These are phyloP conservation scores for Latrodectus elegans DNA, from an alignment of 2,888 invertebrate genomes.

Conservation along the genomic window DNA sequence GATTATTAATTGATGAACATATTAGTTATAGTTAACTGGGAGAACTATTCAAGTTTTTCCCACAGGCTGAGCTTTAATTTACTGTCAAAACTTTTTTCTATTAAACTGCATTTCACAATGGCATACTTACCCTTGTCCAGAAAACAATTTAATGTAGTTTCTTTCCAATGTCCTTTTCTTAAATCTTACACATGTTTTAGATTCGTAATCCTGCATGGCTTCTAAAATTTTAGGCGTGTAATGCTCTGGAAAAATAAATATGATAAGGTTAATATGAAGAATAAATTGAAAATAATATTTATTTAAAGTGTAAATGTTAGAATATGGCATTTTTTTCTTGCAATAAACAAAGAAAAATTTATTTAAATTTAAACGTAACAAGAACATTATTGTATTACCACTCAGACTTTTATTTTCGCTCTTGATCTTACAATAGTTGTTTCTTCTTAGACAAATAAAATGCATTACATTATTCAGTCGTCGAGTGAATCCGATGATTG, in stretches of 20 bases:
- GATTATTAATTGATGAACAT: no score
- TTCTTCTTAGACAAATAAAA: no score
- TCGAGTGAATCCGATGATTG: no score
- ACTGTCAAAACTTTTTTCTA: neutral
- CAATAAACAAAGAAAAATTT: neutral
- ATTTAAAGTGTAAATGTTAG: no score
- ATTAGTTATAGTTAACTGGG: no score
- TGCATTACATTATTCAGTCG: no score
- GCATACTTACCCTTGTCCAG: constrained; percentile 51
- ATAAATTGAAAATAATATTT: neutral
- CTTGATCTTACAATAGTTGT: no score
- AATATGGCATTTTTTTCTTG: no score
- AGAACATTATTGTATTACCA: neutral
- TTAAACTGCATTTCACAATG: neutral
- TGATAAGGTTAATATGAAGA: neutral
- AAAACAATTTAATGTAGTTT: constrained; percentile 51
- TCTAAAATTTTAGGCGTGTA: constrained; percentile 27
- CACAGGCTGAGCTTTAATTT: neutral
- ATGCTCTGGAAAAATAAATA: constrained; percentile 19
- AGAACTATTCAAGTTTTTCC: no score
- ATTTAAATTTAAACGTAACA: neutral
- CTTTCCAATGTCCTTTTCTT: constrained; percentile 43
- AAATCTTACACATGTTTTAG: constrained; percentile 37
- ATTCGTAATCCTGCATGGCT: constrained; percentile 54
- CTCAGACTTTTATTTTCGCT: no score